These are phyloP conservation scores for Sinohyriopsis cumingii DNA, from an alignment of 2,888 invertebrate species.

Conservation along the genomic window DNA sequence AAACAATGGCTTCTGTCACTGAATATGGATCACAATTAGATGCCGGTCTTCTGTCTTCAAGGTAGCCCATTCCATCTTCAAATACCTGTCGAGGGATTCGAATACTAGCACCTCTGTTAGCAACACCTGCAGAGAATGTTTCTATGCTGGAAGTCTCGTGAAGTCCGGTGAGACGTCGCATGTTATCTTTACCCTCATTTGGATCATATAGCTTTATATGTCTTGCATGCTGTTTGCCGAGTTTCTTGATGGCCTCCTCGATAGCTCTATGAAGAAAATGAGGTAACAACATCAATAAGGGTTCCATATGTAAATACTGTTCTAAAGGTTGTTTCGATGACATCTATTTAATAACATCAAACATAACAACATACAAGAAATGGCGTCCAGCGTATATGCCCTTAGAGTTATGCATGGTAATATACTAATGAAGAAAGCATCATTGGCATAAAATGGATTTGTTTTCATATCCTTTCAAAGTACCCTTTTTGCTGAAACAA, in stretches of 20 bases:
- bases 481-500: no score
- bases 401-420: no score
- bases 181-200: conserved; percentile 95
- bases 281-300: neutral
- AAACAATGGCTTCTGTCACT: conserved; percentile 63
- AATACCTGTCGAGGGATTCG: conserved; percentile 81
- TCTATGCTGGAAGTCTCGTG: conserved; percentile 98
- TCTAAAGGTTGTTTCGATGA: no score
- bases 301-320: no score
- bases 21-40: conserved; percentile 72
- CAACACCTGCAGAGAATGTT: conserved; percentile 93
- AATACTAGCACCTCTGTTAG: conserved; percentile 94
- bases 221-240: conserved; percentile 90
- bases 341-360: no score
- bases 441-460: no score
- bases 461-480: no score
- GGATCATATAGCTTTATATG: conserved; percentile 98
- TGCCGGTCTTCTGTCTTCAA: conserved; percentile 88
- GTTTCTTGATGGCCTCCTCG: conserved; percentile 94
- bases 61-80: conserved; percentile 93
- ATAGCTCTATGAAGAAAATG: conserved; percentile 81
- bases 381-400: no score
- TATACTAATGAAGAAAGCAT: no score
- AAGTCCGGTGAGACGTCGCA: conserved; percentile 91
- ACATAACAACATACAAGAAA: no score